Conservation (phyloP, 2,797 vertebrate species). For the Monodelphis domestica region DNA sequence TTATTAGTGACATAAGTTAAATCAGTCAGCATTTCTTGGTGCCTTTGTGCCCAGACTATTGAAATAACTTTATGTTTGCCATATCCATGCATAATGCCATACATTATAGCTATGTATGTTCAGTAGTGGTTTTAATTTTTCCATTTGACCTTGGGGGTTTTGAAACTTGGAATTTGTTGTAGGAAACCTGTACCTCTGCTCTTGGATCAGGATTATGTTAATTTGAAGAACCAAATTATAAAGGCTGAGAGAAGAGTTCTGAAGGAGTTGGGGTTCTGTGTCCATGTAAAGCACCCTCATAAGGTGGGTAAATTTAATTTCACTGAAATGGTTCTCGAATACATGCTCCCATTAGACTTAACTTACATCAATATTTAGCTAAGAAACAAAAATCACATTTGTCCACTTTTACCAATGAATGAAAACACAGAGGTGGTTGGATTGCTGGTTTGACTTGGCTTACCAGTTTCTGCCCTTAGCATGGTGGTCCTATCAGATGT, state of each 20-base stretch:
- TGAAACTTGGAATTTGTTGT: constrained; percentile 44
- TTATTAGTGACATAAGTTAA: not conserved
- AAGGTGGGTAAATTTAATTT: constrained; percentile 84
- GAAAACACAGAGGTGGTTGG: not conserved
- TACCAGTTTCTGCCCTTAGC: not conserved
- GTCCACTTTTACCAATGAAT: not conserved
- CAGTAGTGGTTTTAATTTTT: not conserved
- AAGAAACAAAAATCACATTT: not conserved
- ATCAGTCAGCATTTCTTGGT: not conserved
- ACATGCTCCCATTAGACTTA: not conserved
- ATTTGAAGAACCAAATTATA: constrained; percentile 91
- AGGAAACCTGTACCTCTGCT: constrained; percentile 88
- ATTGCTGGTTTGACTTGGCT: not conserved
- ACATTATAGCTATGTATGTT: not conserved
- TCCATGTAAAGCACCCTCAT: constrained; percentile 92
- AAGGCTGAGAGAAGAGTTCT: constrained; percentile 90
- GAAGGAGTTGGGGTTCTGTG: constrained; percentile 92
- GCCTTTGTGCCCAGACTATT: not conserved
- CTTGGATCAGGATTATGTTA: constrained; percentile 90
- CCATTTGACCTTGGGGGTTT: not conserved
- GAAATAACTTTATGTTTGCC: not conserved
- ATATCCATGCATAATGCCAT: not conserved
- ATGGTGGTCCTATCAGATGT: not conserved
- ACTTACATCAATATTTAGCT: not conserved
- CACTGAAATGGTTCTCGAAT: not conserved